Evolutionary conservation across 2,888 invertebrate species (phyloP).

Genomic region (Exocentrus adspersus): DNA sequence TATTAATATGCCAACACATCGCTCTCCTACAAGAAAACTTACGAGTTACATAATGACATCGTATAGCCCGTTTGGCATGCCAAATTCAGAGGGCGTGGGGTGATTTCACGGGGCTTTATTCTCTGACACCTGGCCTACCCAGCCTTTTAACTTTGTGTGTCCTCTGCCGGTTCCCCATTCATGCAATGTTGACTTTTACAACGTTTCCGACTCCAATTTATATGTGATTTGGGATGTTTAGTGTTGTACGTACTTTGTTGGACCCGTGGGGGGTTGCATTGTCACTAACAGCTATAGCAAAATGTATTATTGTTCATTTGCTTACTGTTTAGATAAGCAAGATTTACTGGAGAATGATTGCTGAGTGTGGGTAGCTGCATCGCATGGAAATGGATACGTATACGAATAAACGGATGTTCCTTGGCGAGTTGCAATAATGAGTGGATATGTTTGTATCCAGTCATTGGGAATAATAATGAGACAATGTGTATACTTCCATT

Average conservation of each 20-base stretch:
- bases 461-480: too few relatives aligned
- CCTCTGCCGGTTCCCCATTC: constrained; percentile 43
- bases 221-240: constrained; percentile 49
- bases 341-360: constrained; percentile 47
- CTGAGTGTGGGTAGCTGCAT: constrained; percentile 30
- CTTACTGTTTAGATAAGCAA: constrained; percentile 39
- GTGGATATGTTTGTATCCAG: too few relatives aligned
- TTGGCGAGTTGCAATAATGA: too few relatives aligned
- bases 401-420: too few relatives aligned
- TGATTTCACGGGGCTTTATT: constrained; percentile 59
- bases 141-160: constrained; percentile 57
- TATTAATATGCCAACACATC: constrained; percentile 5
- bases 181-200: constrained; percentile 53
- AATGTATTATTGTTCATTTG: constrained; percentile 30
- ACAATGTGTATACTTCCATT: too few relatives aligned
- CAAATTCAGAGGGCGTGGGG: constrained; percentile 54
- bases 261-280: constrained; percentile 37
- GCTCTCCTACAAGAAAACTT: background rate
- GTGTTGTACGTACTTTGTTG: constrained; percentile 32
- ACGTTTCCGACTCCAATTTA: constrained; percentile 54
- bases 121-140: constrained; percentile 63
- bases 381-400: too few relatives aligned
- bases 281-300: constrained; percentile 34
- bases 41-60: constrained; percentile 27
- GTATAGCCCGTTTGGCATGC: constrained; percentile 21